phyloP scores from a whole-genome alignment of 2,113 vertebrate species.

The Rallus limicola region DNA sequence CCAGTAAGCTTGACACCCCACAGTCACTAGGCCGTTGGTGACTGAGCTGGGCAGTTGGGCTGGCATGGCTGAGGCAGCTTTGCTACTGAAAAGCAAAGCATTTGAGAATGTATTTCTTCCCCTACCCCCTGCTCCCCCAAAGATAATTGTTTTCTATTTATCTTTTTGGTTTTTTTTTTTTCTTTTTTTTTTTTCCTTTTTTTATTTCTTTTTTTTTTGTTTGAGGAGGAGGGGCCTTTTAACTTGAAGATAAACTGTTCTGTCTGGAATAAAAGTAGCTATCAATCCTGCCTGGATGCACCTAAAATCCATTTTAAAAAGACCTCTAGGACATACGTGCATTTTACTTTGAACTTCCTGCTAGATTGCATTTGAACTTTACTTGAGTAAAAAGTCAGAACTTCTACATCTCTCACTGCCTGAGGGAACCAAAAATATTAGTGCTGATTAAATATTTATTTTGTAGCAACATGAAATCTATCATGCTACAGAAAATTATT shows the following conservation, averaged over 20 bases:
- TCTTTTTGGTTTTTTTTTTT: not conserved
- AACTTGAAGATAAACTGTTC: not conserved
- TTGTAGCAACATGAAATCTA: conserved; percentile 27
- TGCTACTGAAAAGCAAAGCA: not conserved
- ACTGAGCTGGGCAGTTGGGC: no score
- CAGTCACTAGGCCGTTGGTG: not conserved
- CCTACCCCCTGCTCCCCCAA: no score
- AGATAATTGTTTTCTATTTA: not conserved
- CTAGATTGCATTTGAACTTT: not conserved
- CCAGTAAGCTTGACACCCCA: not conserved
- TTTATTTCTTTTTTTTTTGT: no score
- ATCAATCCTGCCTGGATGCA: not conserved
- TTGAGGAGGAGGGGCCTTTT: not conserved
- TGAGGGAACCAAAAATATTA: conserved; percentile 29
- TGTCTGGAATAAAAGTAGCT: not conserved
- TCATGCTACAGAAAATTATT: not conserved
- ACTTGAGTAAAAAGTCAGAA: conserved; percentile 23
- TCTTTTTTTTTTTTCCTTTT: not conserved
- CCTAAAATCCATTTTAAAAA: not conserved
- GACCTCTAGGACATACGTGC: not conserved
- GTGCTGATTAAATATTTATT: conserved; percentile 4
- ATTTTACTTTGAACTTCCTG: not conserved
- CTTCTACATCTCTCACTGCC: not conserved
- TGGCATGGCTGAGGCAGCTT: not conserved
- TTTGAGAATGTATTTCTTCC: not conserved